Conservation (phyloP, 2,888 invertebrate species). For the Acleris sparsana region DNA sequence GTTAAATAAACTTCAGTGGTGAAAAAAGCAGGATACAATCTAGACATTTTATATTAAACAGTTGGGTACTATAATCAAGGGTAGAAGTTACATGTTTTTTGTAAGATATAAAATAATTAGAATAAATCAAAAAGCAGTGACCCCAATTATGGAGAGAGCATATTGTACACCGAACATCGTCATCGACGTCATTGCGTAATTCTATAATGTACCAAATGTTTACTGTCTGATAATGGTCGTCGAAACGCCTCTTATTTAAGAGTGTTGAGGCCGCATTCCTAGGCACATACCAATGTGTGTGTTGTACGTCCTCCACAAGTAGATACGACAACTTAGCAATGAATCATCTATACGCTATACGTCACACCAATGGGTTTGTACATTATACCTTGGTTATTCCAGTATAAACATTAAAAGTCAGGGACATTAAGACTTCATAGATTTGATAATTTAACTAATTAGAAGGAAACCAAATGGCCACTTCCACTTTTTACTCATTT, state of each 20-base stretch:
- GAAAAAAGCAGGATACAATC: not conserved
- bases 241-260: slow-evolving; percentile 54
- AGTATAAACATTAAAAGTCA: slow-evolving; percentile 13
- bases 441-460: not conserved
- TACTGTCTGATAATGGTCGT: slow-evolving; percentile 64
- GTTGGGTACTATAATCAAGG: too few relatives aligned
- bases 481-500: not conserved
- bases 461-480: not conserved
- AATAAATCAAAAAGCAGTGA: too few relatives aligned
- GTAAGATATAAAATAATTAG: too few relatives aligned
- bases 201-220: slow-evolving; percentile 45
- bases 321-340: slow-evolving; percentile 37
- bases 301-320: slow-evolving; percentile 44
- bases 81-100: too few relatives aligned
- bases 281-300: slow-evolving; percentile 58
- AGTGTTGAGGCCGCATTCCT: slow-evolving; percentile 74
- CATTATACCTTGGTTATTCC: slow-evolving; percentile 38
- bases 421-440: not conserved
- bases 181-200: slow-evolving; percentile 38
- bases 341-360: slow-evolving; percentile 36
- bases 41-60: not conserved
- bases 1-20: slow-evolving; percentile 1
- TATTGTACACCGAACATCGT: not conserved
- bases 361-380: slow-evolving; percentile 34
- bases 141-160: slow-evolving; percentile 30